Percentiles rank a stretch among this genome's conserved stretches.
phyloP scores from a whole-genome alignment of 1,140 invertebrate genomes.

The Heliconius congener region DNA sequence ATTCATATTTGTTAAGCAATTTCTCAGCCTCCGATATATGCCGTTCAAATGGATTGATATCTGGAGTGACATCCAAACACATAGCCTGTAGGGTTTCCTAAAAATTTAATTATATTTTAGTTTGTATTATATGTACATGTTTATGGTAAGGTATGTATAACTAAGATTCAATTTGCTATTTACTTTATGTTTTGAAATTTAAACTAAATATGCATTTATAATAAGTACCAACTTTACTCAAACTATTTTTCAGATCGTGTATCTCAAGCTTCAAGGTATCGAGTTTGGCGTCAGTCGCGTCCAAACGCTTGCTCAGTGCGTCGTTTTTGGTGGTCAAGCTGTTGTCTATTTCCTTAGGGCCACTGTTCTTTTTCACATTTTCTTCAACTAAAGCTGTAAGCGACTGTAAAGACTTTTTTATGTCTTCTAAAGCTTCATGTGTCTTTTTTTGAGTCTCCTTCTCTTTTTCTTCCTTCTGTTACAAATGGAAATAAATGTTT shows the following conservation, averaged over 20 bases:
- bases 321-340: conserved; percentile 76
- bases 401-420: conserved; percentile 84
- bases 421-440: conserved; percentile 84
- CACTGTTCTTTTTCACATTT: conserved; percentile 54
- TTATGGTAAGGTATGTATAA: neutral
- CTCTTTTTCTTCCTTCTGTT: conserved; percentile 85
- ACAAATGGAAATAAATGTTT: conserved; percentile 26
- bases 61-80: conserved; percentile 59
- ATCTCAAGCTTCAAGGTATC: conserved; percentile 81
- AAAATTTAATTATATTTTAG: neutral
- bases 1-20: conserved; percentile 81
- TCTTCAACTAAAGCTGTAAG: conserved; percentile 63
- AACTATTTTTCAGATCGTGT: conserved; percentile 78
- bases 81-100: conserved; percentile 61
- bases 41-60: conserved; percentile 64
- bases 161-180: neutral
- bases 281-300: conserved; percentile 75
- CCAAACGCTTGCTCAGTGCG: conserved; percentile 48
- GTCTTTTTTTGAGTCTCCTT: conserved; percentile 86
- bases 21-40: conserved; percentile 77
- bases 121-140: too few species aligned
- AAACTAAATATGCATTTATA: neutral
- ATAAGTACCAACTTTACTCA: conserved; percentile 67
- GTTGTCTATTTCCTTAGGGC: conserved; percentile 78
- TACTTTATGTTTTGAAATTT: neutral